Conservation (phyloP, 2,113 vertebrate genomes). For the Mustelus asterias region DNA sequence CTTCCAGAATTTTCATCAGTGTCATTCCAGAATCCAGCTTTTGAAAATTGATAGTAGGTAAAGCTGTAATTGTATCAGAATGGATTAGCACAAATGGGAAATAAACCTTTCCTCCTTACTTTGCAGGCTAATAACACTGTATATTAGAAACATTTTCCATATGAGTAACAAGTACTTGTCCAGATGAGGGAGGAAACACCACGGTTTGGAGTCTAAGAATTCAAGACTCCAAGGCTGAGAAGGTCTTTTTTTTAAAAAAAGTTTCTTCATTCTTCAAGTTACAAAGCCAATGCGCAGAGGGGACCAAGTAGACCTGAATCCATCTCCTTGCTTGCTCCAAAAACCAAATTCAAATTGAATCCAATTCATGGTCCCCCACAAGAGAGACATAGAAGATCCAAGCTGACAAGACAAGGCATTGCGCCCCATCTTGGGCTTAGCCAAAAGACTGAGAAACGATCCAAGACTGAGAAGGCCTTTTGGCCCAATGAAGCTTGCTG, state of each 20-base stretch:
- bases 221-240: neutral
- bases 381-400: too few species aligned
- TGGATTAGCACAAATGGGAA: neutral
- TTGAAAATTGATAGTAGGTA: constrained; percentile 82
- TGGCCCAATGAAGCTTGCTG: neutral
- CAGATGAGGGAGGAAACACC: neutral
- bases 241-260: too few species aligned
- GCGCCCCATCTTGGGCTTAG: too few species aligned
- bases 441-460: too few species aligned
- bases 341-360: too few species aligned
- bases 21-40: constrained; percentile 63
- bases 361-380: too few species aligned
- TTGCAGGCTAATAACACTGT: neutral
- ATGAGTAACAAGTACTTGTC: neutral
- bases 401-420: too few species aligned
- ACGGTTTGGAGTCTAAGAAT: neutral
- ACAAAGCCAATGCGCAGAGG: too few species aligned
- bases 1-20: constrained; percentile 64
- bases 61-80: constrained; percentile 50
- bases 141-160: neutral
- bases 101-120: neutral
- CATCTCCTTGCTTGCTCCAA: too few species aligned
- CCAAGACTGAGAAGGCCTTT: neutral
- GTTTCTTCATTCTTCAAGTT: too few species aligned
- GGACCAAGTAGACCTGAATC: too few species aligned